Evolutionary conservation across 2,113 vertebrate species (phyloP).

Genomic region (Nettapus auritus): DNA sequence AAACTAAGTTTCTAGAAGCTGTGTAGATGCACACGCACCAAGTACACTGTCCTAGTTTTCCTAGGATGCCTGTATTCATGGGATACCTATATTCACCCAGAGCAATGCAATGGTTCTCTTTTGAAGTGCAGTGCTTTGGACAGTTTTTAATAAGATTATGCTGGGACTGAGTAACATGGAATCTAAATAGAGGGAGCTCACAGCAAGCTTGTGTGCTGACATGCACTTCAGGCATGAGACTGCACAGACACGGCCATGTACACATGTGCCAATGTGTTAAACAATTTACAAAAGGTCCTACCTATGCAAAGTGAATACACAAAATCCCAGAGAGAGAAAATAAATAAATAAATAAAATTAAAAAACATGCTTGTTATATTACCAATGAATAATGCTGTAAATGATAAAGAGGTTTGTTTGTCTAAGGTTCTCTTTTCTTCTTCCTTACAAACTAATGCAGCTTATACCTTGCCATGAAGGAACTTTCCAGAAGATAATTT

Average conservation of each 20-base stretch:
- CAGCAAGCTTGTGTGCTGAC: not conserved
- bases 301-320: not conserved
- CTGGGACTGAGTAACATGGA: not conserved
- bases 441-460: not conserved
- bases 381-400: not conserved
- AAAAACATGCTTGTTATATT: not conserved
- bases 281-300: not conserved
- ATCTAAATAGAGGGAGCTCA: not conserved
- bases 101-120: not conserved
- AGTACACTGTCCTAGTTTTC: not conserved
- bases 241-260: not conserved
- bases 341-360: no score
- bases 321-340: not conserved
- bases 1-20: not conserved
- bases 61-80: not conserved
- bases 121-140: not conserved
- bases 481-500: not conserved
- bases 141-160: not conserved
- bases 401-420: not conserved
- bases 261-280: fast-evolving
- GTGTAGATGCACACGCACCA: not conserved
- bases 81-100: not conserved
- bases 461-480: not conserved
- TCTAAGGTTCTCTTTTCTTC: not conserved
- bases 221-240: not conserved